phyloP scores from a whole-genome alignment of 2,113 vertebrate species.

The Megaleporinus macrocephalus region DNA sequence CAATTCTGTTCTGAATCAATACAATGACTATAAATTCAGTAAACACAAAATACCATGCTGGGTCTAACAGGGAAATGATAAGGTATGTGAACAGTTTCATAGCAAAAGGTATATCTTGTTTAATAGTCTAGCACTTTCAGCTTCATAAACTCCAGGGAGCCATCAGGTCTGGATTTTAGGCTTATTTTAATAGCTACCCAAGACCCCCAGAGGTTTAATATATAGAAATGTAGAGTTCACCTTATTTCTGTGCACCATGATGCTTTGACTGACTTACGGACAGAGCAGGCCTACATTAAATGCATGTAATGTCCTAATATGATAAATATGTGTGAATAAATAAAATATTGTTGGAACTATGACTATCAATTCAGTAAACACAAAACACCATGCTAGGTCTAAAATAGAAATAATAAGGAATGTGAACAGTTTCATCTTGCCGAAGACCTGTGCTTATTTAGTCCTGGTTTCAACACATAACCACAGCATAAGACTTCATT shows the following conservation, averaged over 20 bases:
- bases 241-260: no score
- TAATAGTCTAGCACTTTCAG: no score
- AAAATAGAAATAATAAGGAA: not conserved
- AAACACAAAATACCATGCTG: not conserved
- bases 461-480: not conserved
- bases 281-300: no score
- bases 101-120: no score
- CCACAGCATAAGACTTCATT: not conserved
- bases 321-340: no score
- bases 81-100: not conserved
- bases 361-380: not conserved
- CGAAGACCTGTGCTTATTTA: not conserved
- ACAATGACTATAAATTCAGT: not conserved
- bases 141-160: no score
- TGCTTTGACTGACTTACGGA: no score
- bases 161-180: no score
- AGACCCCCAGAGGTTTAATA: no score
- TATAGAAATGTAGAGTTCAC: no score
- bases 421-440: not conserved
- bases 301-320: no score
- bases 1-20: not conserved
- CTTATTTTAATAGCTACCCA: no score
- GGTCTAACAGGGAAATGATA: not conserved
- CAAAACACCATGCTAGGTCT: not conserved
- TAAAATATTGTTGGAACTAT: not conserved